phyloP scores from a whole-genome alignment of 2,797 vertebrate species.

The Parotocinclus haroldoi region DNA sequence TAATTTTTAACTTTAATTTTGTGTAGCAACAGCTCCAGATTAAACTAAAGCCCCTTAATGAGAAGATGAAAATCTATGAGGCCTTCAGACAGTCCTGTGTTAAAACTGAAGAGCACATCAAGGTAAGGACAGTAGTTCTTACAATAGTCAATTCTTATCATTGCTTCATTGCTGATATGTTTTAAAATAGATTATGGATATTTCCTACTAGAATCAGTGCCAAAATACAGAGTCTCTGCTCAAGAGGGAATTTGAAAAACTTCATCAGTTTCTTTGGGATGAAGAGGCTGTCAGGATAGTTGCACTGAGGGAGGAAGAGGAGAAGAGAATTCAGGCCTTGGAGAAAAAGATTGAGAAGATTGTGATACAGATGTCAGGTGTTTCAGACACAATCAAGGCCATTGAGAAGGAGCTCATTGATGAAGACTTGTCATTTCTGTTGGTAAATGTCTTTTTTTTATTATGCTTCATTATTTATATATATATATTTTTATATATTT shows the following conservation, averaged over 20 bases:
- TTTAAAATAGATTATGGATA: background rate
- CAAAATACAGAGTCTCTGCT: conserved; percentile 33
- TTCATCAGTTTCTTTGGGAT: conserved; percentile 47
- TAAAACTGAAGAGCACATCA: conserved; percentile 34
- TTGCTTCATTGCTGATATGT: background rate
- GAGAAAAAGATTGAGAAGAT: conserved; percentile 42
- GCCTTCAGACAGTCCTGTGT: conserved; percentile 34
- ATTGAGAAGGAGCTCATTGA: conserved; percentile 25
- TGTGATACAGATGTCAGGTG: conserved; percentile 28
- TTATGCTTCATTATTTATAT: background rate
- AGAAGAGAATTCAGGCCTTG: conserved; percentile 33
- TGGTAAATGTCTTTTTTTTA: conserved; percentile 25
- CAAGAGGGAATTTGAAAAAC: conserved; percentile 36
- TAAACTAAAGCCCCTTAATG: conserved; percentile 37
- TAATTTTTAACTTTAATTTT: too few species aligned
- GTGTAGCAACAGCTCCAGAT: conserved; percentile 28
- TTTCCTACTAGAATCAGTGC: conserved; percentile 35
- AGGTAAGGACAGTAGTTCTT: conserved; percentile 31
- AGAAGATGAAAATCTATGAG: conserved; percentile 32
- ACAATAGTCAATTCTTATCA: too few species aligned
- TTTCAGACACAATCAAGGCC: conserved; percentile 29
- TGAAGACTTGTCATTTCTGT: conserved; percentile 37
- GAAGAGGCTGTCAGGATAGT: conserved; percentile 39
- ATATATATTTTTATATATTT: too few species aligned
- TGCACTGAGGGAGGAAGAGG: conserved; percentile 39